These are phyloP conservation scores for Natrix natrix DNA, from an alignment of 2,797 vertebrate species.

Conservation along the genomic window DNA sequence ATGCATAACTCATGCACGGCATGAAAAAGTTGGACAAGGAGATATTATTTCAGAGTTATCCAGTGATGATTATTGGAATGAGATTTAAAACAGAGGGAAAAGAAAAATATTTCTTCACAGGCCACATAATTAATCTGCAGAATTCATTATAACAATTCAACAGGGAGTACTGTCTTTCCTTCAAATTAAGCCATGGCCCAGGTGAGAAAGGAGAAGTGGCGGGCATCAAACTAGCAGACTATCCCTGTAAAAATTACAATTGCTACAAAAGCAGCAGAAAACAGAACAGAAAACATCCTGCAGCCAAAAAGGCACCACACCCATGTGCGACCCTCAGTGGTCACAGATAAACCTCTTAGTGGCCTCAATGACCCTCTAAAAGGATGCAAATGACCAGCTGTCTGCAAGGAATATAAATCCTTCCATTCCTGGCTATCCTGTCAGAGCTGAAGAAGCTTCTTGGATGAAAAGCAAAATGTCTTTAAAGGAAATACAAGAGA, in stretches of 20 bases:
- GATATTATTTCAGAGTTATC: not conserved
- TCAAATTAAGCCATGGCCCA: not conserved
- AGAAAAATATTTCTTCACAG: not conserved
- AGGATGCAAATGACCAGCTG: no score
- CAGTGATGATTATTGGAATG: not conserved
- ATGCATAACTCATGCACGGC: not conserved
- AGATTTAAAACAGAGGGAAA: not conserved
- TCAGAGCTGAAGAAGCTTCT: no score
- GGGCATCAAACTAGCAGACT: rapidly evolving
- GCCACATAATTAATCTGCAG: not conserved
- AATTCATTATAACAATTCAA: not conserved
- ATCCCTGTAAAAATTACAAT: not conserved
- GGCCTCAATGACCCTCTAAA: no score
- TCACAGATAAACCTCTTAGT: no score
- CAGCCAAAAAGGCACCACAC: no score
- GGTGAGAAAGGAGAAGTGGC: not conserved
- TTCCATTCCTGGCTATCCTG: no score
- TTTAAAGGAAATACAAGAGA: no score
- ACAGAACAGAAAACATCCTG: no score
- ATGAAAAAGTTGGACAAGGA: not conserved
- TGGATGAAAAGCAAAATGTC: no score
- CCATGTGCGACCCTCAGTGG: no score
- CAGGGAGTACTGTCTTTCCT: not conserved
- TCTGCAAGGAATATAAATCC: no score
- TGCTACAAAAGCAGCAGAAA: not conserved